Conservation (phyloP, 2,113 vertebrate species). For the Tylochromis polylepis region DNA sequence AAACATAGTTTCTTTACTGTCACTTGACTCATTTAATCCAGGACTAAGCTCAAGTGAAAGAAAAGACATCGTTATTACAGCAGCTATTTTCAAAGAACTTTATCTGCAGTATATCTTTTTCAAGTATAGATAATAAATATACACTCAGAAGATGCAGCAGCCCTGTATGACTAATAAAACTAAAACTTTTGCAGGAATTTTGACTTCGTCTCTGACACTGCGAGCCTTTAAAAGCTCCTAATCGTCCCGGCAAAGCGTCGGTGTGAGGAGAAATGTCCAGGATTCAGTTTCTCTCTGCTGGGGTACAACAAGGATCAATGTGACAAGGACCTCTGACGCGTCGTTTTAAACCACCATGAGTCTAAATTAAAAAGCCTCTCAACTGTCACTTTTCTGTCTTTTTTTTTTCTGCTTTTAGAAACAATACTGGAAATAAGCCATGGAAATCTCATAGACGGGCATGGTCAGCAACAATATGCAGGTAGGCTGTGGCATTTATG, state of each 20-base stretch:
- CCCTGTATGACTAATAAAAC: too few species aligned
- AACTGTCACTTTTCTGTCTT: neutral
- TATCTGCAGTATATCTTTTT: neutral
- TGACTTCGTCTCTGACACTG: neutral
- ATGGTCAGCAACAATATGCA: neutral
- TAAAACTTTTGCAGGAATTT: too few species aligned
- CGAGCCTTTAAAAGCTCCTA: neutral
- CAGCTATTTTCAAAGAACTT: neutral
- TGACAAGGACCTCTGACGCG: neutral
- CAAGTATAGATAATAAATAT: neutral
- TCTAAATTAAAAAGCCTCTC: neutral
- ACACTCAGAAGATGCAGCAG: neutral
- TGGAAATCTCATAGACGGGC: neutral
- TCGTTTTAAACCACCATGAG: neutral
- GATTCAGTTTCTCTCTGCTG: neutral
- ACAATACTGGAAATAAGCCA: neutral
- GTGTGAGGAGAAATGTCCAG: neutral
- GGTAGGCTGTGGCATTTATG: neutral
- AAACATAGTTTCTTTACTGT: neutral
- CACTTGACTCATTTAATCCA: neutral
- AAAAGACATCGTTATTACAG: neutral
- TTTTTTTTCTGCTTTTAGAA: neutral
- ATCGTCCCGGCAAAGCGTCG: neutral
- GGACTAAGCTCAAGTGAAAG: neutral
- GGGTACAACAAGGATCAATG: fast-evolving